Percentiles rank a stretch among this genome's conserved stretches.
Evolutionary conservation across 2,797 vertebrate genomes (phyloP).

Genomic region (Catharus ustulatus): DNA sequence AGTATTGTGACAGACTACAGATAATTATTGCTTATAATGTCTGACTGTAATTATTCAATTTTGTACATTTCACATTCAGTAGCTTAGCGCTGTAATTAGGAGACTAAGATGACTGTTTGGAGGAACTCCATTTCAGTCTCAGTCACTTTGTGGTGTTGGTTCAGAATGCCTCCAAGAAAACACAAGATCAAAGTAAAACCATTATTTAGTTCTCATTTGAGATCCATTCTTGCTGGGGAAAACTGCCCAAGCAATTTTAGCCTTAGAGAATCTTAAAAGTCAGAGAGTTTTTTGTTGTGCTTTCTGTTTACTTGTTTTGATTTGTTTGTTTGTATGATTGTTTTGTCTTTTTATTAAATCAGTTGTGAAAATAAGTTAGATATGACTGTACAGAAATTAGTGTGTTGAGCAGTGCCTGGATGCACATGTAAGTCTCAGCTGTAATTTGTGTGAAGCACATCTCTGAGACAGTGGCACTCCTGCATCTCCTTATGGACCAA

Average conservation of each 20-base stretch:
- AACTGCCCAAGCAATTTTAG: neutral
- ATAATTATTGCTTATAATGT: slow-evolving; percentile 23
- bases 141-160: neutral
- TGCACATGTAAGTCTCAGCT: neutral
- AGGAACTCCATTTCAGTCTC: slow-evolving; percentile 10
- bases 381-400: neutral
- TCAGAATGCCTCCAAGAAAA: neutral
- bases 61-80: slow-evolving; percentile 6
- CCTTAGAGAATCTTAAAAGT: neutral
- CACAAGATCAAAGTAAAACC: neutral
- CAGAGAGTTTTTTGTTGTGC: no score
- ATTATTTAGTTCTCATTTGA: neutral
- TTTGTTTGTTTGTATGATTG: neutral
- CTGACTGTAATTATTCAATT: neutral
- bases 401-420: neutral
- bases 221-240: neutral
- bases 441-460: neutral
- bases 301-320: neutral
- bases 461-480: neutral
- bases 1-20: slow-evolving; percentile 1
- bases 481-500: neutral
- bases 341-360: neutral
- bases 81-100: neutral
- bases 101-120: neutral
- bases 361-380: neutral